phyloP scores from a whole-genome alignment of 1,140 invertebrate species.

The Drosophila insularis region DNA sequence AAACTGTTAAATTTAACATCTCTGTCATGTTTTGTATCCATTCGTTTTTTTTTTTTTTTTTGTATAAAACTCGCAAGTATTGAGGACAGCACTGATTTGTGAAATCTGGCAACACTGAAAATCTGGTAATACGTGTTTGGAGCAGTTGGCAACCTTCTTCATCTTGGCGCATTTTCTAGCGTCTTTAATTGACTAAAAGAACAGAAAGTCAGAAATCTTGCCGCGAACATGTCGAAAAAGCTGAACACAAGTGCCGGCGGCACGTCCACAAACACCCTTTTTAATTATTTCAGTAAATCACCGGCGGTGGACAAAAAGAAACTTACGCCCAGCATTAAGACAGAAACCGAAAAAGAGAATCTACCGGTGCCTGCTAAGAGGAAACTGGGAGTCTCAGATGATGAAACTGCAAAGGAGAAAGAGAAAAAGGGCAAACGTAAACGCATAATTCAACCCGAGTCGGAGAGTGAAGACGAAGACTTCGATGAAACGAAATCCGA shows the following conservation, averaged over 20 bases:
- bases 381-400: slow-evolving; percentile 46
- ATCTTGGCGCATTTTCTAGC: slow-evolving; percentile 68
- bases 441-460: slow-evolving; percentile 83
- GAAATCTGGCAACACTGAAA: not conserved
- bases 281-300: slow-evolving; percentile 85
- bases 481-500: slow-evolving; percentile 55
- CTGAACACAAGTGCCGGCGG: slow-evolving; percentile 65
- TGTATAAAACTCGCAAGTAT: too few species aligned
- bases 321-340: slow-evolving; percentile 67
- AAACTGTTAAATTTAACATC: too few species aligned
- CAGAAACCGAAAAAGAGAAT: slow-evolving; percentile 55
- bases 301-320: slow-evolving; percentile 83
- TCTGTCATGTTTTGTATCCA: too few species aligned
- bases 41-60: too few species aligned
- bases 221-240: slow-evolving; percentile 67
- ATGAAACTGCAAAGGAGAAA: slow-evolving; percentile 71
- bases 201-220: not conserved
- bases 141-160: slow-evolving; percentile 8
- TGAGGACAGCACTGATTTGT: too few species aligned
- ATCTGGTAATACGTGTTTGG: not conserved
- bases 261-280: slow-evolving; percentile 83
- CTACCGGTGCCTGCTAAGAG: slow-evolving; percentile 41
- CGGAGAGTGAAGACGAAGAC: slow-evolving; percentile 82
- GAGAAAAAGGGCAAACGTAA: slow-evolving; percentile 71
- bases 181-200: slow-evolving; percentile 28